phyloP scores from a whole-genome alignment of 92 coral and sea anemone genomes.

The Palythoa grandiflora region DNA sequence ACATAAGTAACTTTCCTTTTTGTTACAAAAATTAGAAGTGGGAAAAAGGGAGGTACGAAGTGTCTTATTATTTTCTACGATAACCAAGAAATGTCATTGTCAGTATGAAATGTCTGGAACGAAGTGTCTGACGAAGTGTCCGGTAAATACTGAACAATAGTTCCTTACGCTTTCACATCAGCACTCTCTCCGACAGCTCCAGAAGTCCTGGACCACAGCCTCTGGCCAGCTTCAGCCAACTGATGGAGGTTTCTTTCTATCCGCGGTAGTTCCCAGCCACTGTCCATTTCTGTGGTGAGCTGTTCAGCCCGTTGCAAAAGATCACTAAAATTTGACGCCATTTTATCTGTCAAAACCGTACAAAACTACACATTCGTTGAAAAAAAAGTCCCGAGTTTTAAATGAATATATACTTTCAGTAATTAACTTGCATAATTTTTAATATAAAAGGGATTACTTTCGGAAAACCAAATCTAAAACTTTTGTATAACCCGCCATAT shows the following conservation, averaged over 20 bases:
- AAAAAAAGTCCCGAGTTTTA: too few species aligned
- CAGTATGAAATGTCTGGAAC: too few species aligned
- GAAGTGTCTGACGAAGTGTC: too few species aligned
- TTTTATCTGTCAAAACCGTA: conserved; percentile 38
- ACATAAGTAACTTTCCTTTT: too few species aligned
- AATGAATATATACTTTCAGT: background rate
- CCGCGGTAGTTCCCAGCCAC: conserved; percentile 96
- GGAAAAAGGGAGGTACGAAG: too few species aligned
- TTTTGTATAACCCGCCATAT: conserved; percentile 89
- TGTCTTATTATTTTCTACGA: too few species aligned
- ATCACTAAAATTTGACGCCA: conserved; percentile 94
- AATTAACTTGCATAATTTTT: background rate
- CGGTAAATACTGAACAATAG: too few species aligned
- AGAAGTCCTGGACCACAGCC: conserved; percentile 90
- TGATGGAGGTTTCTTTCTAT: conserved; percentile 96
- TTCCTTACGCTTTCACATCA: conserved; percentile 95
- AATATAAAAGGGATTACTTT: conserved; percentile 9
- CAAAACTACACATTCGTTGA: background rate
- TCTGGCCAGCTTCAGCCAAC: conserved; percentile 96
- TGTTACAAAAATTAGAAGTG: too few species aligned
- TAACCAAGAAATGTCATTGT: too few species aligned
- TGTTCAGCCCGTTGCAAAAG: conserved; percentile 98
- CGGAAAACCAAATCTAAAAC: background rate
- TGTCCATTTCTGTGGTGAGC: conserved; percentile 98
- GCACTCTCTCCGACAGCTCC: conserved; percentile 94